These are phyloP conservation scores for Octopus sinensis DNA, from an alignment of 1,140 invertebrate species.

Conservation along the genomic window DNA sequence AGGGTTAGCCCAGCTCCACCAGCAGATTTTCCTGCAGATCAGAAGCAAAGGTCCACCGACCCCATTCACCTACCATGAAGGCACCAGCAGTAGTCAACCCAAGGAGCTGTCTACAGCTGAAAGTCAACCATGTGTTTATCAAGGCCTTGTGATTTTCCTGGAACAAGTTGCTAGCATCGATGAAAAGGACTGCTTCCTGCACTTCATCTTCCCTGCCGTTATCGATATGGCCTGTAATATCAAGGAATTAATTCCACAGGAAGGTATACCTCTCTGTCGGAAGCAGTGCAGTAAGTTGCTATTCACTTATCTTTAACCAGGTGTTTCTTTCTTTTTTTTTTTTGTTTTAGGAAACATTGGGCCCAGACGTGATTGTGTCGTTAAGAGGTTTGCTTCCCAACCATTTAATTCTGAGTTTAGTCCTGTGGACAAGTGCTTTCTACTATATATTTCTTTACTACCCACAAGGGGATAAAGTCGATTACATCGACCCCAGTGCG, in stretches of 20 bases:
- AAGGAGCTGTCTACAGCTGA: not conserved
- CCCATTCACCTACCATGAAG: not conserved
- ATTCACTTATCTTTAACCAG: too few relatives aligned
- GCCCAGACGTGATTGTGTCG: too few relatives aligned
- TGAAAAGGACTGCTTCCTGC: not conserved
- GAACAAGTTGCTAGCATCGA: constrained; percentile 2
- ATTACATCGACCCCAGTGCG: too few relatives aligned
- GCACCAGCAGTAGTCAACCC: not conserved
- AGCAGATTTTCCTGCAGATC: constrained; percentile 1
- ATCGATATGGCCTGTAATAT: constrained; percentile 1
- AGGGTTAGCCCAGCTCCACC: constrained; percentile 1
- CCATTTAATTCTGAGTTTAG: too few relatives aligned
- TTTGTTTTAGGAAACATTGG: not conserved
- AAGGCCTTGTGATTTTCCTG: constrained; percentile 5
- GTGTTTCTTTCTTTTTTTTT: not conserved
- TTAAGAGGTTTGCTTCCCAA: too few relatives aligned
- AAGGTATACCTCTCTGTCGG: not conserved
- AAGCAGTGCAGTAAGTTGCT: constrained; percentile 10
- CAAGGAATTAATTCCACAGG: not conserved
- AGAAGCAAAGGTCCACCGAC: not conserved
- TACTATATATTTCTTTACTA: too few relatives aligned
- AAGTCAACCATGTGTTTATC: not conserved
- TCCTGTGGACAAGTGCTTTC: too few relatives aligned
- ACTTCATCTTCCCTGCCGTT: constrained; percentile 4
- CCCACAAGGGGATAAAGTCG: too few relatives aligned